Percentiles rank a stretch among this genome's conserved stretches.
phyloP scores from a whole-genome alignment of 1,140 invertebrate genomes.

The Teleopsis dalmanni region DNA sequence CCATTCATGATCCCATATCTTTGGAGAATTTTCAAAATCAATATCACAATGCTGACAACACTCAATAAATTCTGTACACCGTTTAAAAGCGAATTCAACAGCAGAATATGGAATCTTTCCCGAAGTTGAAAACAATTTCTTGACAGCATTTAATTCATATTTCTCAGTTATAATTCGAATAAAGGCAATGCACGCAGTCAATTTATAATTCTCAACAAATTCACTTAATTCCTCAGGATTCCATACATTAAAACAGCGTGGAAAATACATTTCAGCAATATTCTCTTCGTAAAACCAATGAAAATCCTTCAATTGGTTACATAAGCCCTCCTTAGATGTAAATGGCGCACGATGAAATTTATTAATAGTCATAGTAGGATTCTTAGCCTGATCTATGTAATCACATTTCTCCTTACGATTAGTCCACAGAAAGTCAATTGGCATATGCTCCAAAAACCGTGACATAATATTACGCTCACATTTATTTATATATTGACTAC shows the following conservation, averaged over 20 bases:
- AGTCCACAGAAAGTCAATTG: slow-evolving; percentile 82
- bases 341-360: slow-evolving; percentile 72
- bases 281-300: slow-evolving; percentile 83
- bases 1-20: slow-evolving; percentile 77
- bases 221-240: slow-evolving; percentile 79
- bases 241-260: slow-evolving; percentile 78
- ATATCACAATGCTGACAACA: slow-evolving; percentile 77
- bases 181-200: slow-evolving; percentile 77
- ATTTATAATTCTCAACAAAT: slow-evolving; percentile 83
- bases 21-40: slow-evolving; percentile 61
- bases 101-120: slow-evolving; percentile 64
- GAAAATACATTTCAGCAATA: slow-evolving; percentile 72
- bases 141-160: slow-evolving; percentile 51
- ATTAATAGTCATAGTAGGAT: slow-evolving; percentile 41
- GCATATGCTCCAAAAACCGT: slow-evolving; percentile 59
- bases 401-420: slow-evolving; percentile 69
- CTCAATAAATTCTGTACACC: slow-evolving; percentile 67
- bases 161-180: slow-evolving; percentile 65
- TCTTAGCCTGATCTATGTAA: slow-evolving; percentile 41
- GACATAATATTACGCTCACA: slow-evolving; percentile 56
- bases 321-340: slow-evolving; percentile 85
- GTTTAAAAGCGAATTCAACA: slow-evolving; percentile 70
- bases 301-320: slow-evolving; percentile 72
- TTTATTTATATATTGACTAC: slow-evolving; percentile 44
- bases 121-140: slow-evolving; percentile 48